These are phyloP conservation scores for Drosophila atripex DNA, from an alignment of 2,888 invertebrate genomes.

Conservation along the genomic window DNA sequence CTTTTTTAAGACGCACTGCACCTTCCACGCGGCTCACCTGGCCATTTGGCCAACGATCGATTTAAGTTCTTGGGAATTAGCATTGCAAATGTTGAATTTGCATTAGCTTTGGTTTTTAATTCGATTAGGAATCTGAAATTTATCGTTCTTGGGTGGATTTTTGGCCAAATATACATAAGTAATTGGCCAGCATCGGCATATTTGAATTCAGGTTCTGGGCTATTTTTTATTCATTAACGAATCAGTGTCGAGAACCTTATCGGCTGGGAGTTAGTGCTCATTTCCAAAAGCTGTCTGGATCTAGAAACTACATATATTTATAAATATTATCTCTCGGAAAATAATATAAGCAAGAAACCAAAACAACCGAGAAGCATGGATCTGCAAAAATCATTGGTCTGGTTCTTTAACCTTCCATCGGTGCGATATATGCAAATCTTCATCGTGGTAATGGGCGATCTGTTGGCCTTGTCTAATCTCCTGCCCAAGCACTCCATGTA, in stretches of 20 bases:
- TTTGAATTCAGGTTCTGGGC: slow-evolving; percentile 38
- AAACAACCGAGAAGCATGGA: slow-evolving; percentile 16
- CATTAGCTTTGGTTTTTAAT: slow-evolving; percentile 34
- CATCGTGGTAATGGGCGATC: slow-evolving; percentile 50
- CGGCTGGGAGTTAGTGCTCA: slow-evolving; percentile 19
- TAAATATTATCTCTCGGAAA: not conserved
- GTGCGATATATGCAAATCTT: slow-evolving; percentile 41
- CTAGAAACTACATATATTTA: slow-evolving; percentile 13
- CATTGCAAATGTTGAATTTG: slow-evolving; percentile 39
- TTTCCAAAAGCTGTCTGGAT: slow-evolving; percentile 8
- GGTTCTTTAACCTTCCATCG: slow-evolving; percentile 33
- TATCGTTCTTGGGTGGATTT: slow-evolving; percentile 33
- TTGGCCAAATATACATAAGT: slow-evolving; percentile 42
- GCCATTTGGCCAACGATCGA: slow-evolving; percentile 2
- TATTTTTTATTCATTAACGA: slow-evolving; percentile 23
- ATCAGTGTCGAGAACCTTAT: slow-evolving; percentile 5
- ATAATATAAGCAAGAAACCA: not conserved
- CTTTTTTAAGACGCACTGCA: slow-evolving; percentile 4
- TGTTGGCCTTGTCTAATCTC: slow-evolving; percentile 38
- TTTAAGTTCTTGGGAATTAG: slow-evolving; percentile 39
- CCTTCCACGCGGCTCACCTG: not conserved
- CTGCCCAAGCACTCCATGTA: slow-evolving; percentile 53
- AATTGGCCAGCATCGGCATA: slow-evolving; percentile 40
- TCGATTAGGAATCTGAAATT: slow-evolving; percentile 37
- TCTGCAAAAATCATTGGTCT: slow-evolving; percentile 7